Conservation (phyloP, 2,113 vertebrate genomes). For the Verasper variegatus region DNA sequence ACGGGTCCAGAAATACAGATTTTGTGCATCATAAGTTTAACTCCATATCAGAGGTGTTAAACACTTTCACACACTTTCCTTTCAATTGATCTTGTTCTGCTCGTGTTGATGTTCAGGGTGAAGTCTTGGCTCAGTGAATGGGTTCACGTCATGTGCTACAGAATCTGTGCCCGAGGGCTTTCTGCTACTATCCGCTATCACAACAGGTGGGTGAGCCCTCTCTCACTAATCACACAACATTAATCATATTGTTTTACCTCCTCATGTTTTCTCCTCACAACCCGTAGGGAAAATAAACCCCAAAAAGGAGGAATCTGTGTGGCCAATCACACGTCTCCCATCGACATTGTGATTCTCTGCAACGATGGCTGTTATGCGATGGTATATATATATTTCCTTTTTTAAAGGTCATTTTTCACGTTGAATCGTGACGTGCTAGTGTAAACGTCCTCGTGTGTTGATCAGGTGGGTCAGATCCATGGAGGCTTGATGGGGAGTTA, state of each 20-base stretch:
- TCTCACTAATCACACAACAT: background rate
- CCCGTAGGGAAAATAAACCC: constrained; percentile 90
- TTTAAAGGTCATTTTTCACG: background rate
- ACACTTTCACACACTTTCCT: no score
- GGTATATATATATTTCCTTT: constrained; percentile 77
- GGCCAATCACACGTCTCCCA: constrained; percentile 96
- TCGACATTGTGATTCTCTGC: constrained; percentile 94
- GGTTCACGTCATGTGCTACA: constrained; percentile 95
- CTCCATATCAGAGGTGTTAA: background rate
- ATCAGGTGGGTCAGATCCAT: constrained; percentile 94
- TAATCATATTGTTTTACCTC: background rate
- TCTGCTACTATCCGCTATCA: constrained; percentile 94
- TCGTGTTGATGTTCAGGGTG: constrained; percentile 77
- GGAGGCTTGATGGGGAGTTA: constrained; percentile 94
- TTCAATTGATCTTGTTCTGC: background rate
- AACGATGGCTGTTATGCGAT: constrained; percentile 96
- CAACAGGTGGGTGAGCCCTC: constrained; percentile 85
- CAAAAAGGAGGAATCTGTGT: constrained; percentile 97
- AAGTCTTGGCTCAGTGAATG: constrained; percentile 92
- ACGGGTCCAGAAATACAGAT: background rate
- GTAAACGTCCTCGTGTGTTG: background rate
- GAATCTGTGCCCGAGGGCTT: constrained; percentile 93
- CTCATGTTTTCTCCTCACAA: background rate
- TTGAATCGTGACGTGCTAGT: background rate
- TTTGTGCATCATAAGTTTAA: background rate